Percentiles rank a stretch among this genome's conserved stretches.
Evolutionary conservation across 2,888 invertebrate species (phyloP).

Genomic region (Melanchra persicariae): DNA sequence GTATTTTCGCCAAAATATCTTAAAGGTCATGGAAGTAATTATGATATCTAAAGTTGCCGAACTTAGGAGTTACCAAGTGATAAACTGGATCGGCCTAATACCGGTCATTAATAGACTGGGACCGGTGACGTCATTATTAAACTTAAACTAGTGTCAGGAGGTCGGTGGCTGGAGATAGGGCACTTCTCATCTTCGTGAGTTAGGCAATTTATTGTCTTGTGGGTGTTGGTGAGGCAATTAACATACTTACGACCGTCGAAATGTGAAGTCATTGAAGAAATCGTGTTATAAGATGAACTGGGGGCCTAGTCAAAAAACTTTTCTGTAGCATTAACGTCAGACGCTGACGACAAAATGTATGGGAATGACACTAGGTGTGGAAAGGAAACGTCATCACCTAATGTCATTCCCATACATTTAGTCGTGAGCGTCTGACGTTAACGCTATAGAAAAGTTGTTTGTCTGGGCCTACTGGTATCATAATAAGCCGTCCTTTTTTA

Average conservation of each 20-base stretch:
- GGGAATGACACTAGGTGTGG: too few species aligned
- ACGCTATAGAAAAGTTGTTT: too few species aligned
- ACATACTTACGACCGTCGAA: background rate
- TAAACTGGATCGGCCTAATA: constrained; percentile 42
- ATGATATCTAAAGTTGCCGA: constrained; percentile 34
- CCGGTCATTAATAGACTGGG: constrained; percentile 40
- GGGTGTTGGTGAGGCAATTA: background rate
- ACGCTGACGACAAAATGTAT: too few species aligned
- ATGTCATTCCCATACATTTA: too few species aligned
- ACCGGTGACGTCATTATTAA: constrained; percentile 34
- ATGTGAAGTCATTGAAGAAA: background rate
- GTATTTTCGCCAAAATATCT: constrained; percentile 15
- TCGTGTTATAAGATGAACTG: background rate
- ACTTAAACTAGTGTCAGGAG: constrained; percentile 32
- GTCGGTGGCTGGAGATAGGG: background rate
- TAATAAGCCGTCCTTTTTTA: too few species aligned
- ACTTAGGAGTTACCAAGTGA: constrained; percentile 37
- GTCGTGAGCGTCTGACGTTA: too few species aligned
- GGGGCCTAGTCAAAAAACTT: too few species aligned
- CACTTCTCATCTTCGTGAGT: constrained; percentile 7
- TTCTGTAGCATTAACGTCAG: too few species aligned
- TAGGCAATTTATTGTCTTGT: constrained; percentile 9
- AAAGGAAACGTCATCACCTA: too few species aligned
- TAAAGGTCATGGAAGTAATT: constrained; percentile 40
- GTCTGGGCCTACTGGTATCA: too few species aligned